Base-by-base conservation (phyloP, 2,113 vertebrate species). In the Leptocoma aspasia region DNA sequence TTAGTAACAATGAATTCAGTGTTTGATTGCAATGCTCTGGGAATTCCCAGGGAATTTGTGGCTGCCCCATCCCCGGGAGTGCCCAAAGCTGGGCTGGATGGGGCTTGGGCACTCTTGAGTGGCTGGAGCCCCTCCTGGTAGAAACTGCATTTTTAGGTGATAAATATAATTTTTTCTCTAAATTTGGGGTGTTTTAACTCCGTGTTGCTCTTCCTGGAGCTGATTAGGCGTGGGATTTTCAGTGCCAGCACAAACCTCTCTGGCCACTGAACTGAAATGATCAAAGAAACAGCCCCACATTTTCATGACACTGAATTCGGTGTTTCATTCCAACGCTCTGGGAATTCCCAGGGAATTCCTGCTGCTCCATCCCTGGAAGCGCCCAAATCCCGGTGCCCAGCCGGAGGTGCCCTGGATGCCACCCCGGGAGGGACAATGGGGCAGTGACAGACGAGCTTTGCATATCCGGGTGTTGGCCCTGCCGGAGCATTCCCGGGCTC, bases 381-480 rank as follows among this genome's bases (percentile, higher is more conserved):
- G 69, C 10, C 70, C 70, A 3, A 1, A 13, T n/a, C 9, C 15
- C 13, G 49, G 16, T 39, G 2, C 2, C 3, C 45, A 13, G 1
- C 39, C 61, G 27, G 76, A 65, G 76, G 24, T 53, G 59, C 8
- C 59, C 18, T 1, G 59, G 59, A 7, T 42, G 60, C 60, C 60
- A 6, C 33, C 60, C 21, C 1, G 9, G 39, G 1, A 5, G 27
- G 21, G 72, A 96, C 93, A 95, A 94, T 70, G 66, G 66, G 5
- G 2, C 65, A 42, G 1, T 86, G 92, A 95, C 92, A 75, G 95
- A 96, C 10, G 82, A 9, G 89, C 17, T 95, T 92, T 89, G 92
- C 92, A 91, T 92, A 94, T 95, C 92, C 89, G 80, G 86, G 77
- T 78, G n/a, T 1, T 2, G 86, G 13, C 3, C 9, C 84, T 23